Conservation (phyloP, 2,113 vertebrate genomes). For the Mus pahari region DNA sequence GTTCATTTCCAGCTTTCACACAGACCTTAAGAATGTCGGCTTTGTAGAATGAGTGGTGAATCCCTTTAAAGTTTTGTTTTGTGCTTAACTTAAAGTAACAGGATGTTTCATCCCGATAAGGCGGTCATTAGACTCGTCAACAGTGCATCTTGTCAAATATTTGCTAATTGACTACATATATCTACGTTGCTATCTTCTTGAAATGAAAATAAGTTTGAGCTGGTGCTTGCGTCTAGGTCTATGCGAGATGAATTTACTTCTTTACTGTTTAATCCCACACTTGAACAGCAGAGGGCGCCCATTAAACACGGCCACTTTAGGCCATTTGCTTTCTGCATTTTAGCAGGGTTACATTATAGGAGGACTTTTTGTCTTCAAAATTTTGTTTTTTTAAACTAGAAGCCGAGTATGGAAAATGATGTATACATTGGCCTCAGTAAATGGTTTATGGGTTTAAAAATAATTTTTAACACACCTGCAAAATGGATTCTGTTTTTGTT, state of each 20-base stretch:
- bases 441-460: background rate
- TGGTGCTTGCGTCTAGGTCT: background rate
- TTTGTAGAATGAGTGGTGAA: background rate
- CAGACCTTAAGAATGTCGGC: background rate
- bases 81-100: background rate
- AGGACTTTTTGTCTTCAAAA: slow-evolving; percentile 71
- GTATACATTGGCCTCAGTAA: background rate
- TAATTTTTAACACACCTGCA: background rate
- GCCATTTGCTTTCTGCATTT: background rate
- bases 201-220: background rate
- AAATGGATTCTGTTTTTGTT: background rate
- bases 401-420: slow-evolving; percentile 32
- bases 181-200: background rate
- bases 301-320: slow-evolving; percentile 44
- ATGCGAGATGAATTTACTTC: background rate
- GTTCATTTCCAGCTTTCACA: background rate
- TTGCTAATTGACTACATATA: background rate
- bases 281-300: slow-evolving; percentile 84
- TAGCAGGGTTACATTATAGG: background rate
- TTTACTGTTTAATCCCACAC: background rate
- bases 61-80: background rate
- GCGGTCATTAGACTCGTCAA: background rate
- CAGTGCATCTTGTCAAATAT: rapidly evolving
- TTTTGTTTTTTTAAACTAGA: slow-evolving; percentile 80
- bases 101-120: background rate